phyloP scores from a whole-genome alignment of 2,797 vertebrate genomes.

The Phoebastria nigripes region DNA sequence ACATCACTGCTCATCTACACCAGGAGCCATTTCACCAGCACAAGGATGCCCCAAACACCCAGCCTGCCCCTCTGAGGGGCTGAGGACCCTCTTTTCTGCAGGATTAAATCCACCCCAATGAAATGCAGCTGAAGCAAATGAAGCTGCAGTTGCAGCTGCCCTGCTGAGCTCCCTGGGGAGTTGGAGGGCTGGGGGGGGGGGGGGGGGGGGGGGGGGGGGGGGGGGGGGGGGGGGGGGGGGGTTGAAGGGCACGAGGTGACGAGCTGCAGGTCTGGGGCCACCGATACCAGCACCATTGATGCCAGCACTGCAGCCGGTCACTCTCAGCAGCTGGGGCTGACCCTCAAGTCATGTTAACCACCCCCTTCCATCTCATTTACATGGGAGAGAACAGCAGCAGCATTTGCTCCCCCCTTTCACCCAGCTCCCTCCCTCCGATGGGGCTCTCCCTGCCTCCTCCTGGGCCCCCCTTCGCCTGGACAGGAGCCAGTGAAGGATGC shows the following conservation, averaged over 20 bases:
- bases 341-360: not conserved
- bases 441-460: not conserved
- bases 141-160: not conserved
- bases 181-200: not conserved
- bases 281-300: not conserved
- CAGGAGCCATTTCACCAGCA: not conserved
- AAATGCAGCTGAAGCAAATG: not conserved
- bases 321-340: not conserved
- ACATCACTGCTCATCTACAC: accelerated
- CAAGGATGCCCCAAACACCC: not conserved
- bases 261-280: not conserved
- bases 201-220: accelerated
- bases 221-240: not conserved
- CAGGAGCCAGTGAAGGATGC: not conserved
- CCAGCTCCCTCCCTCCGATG: not conserved
- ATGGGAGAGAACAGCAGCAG: not conserved
- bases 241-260: not conserved
- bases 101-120: not conserved
- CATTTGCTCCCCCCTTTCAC: not conserved
- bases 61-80: accelerated
- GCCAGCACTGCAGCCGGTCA: accelerated
- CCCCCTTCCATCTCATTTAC: not conserved
- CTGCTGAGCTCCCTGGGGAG: not conserved
- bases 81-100: not conserved
- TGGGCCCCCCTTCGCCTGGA: not conserved